Conservation (phyloP, 2,113 vertebrate genomes). For the Actenoides lindsayi region DNA sequence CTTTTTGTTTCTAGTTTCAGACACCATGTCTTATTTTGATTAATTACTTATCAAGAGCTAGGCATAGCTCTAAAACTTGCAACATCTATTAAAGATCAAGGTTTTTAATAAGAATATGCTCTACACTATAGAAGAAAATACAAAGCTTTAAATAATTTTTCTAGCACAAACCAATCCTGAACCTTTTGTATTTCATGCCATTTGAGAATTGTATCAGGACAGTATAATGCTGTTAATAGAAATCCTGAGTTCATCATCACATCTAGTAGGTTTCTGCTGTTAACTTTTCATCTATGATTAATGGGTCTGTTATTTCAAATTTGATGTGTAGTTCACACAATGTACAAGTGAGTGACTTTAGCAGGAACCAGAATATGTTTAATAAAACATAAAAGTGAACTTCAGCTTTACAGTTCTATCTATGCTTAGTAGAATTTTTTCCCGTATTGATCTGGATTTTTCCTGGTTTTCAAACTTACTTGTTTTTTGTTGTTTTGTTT, state of each 20-base stretch:
- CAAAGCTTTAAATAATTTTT: background rate
- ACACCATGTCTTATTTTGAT: background rate
- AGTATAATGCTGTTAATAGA: background rate
- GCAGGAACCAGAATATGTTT: background rate
- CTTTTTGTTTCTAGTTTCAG: background rate
- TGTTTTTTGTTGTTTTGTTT: background rate
- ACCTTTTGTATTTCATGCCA: background rate
- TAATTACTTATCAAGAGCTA: background rate
- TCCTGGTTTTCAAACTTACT: background rate
- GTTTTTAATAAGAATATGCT: background rate
- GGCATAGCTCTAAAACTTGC: background rate
- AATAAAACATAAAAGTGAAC: conserved; percentile 27
- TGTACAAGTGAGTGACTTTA: background rate
- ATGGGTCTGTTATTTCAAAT: conserved; percentile 6
- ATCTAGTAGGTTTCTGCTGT: background rate
- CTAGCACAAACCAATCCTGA: background rate
- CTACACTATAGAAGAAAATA: background rate
- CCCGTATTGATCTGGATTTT: background rate
- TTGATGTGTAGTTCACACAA: background rate
- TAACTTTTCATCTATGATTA: conserved; percentile 18
- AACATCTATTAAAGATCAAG: background rate
- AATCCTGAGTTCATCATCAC: background rate
- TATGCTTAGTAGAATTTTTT: background rate
- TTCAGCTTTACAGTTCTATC: background rate
- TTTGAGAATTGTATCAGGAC: background rate